Evolutionary conservation across 30 jellyfish, hydroid and myxozoan genomes (phyloP).

Genomic region (Aurelia aurita complex sp. Pacific): DNA sequence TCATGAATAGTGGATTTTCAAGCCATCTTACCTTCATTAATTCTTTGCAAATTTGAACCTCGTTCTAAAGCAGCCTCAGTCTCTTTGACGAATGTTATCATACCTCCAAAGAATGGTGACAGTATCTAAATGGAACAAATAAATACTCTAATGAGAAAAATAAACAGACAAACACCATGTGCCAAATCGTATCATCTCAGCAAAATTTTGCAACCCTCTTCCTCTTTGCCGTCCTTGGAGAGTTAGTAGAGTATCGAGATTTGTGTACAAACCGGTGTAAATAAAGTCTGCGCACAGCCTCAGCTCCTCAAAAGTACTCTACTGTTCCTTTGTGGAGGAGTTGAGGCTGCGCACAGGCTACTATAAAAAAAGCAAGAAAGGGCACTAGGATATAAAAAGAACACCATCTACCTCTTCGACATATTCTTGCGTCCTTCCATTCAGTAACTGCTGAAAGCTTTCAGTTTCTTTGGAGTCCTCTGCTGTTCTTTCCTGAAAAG

Average conservation of each 20-base stretch:
- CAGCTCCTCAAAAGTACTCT: no score
- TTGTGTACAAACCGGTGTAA: no score
- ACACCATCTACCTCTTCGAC: conserved; percentile 81
- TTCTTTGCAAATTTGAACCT: conserved; percentile 67
- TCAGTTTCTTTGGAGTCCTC: conserved; percentile 94
- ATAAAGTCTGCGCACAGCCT: no score
- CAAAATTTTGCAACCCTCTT: neutral
- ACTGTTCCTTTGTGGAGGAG: no score
- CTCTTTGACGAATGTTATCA: conserved; percentile 89
- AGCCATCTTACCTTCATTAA: conserved; percentile 74
- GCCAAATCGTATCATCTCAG: no score
- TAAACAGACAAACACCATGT: neutral
- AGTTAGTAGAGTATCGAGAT: no score
- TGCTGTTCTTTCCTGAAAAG: conserved; percentile 81
- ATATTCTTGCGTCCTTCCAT: conserved; percentile 81
- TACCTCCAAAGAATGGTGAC: conserved; percentile 92
- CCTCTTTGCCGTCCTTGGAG: neutral
- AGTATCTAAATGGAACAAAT: conserved; percentile 43
- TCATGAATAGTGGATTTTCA: no score
- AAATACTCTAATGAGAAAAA: neutral
- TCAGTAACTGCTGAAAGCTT: conserved; percentile 82
- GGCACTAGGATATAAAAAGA: no score
- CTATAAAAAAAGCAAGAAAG: no score
- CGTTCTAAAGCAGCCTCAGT: conserved; percentile 85
- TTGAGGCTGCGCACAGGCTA: no score